phyloP scores from a whole-genome alignment of 2,113 vertebrate genomes.

The Micromys minutus region DNA sequence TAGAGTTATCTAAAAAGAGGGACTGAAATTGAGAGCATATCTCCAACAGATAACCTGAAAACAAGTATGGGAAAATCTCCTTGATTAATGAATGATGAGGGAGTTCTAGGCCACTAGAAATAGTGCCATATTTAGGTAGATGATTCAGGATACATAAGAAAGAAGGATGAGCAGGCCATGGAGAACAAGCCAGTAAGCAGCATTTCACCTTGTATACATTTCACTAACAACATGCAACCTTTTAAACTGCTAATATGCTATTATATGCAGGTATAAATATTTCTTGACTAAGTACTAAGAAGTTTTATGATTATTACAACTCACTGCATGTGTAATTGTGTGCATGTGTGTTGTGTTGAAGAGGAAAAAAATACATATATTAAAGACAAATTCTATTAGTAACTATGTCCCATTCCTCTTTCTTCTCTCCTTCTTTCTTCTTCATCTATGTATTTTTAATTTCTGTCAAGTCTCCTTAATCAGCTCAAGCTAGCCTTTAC shows the following conservation, averaged over 20 bases:
- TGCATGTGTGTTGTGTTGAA: background rate
- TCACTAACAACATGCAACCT: conserved; percentile 10
- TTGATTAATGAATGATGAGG: background rate
- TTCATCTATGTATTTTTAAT: background rate
- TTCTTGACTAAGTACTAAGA: background rate
- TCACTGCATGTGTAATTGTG: background rate
- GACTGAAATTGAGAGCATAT: background rate
- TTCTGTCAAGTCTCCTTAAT: background rate
- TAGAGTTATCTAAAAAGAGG: background rate
- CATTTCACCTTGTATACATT: background rate
- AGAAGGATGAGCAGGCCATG: background rate
- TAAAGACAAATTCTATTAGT: background rate
- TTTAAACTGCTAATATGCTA: background rate
- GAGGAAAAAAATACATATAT: background rate
- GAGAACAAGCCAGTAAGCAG: background rate
- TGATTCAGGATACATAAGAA: background rate
- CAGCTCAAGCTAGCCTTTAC: background rate
- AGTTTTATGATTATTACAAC: background rate
- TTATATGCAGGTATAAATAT: background rate
- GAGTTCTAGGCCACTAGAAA: background rate
- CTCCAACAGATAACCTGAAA: background rate
- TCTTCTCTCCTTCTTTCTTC: background rate
- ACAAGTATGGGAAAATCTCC: background rate
- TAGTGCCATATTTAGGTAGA: background rate
- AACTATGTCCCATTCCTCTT: background rate